A percentile compares a stretch with the other conserved stretches of the same genome.
Evolutionary conservation across 2,797 vertebrate genomes (phyloP).

Genomic region (Anisognathus igniventris): DNA sequence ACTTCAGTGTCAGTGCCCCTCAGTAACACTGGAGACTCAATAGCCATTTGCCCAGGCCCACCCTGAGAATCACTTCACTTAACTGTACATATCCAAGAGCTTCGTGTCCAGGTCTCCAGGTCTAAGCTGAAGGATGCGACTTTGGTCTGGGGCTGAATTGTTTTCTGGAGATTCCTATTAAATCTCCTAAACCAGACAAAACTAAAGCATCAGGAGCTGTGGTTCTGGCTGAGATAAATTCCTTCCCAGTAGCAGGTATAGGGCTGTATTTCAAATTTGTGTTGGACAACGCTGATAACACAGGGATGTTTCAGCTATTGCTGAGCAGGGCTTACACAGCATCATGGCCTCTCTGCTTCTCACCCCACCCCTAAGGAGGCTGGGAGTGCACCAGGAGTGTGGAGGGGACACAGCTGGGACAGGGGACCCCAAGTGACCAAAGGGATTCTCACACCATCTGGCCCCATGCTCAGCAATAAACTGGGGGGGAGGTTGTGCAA

Average conservation of each 20-base stretch:
- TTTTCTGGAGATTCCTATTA: background rate
- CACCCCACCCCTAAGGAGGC: fast-evolving
- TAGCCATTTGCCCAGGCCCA: background rate
- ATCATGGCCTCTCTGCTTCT: background rate
- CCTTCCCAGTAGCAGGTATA: fast-evolving
- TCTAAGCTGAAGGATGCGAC: background rate
- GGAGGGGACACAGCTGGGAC: background rate
- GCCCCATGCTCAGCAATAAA: background rate
- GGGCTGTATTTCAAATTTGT: background rate
- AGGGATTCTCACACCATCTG: background rate
- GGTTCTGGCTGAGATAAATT: background rate
- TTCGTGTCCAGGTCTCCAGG: background rate
- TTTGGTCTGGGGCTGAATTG: background rate
- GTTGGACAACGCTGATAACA: background rate
- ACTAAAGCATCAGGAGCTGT: background rate
- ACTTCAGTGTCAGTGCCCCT: background rate
- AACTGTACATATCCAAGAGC: fast-evolving
- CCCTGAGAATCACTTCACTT: background rate
- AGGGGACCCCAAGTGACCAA: background rate
- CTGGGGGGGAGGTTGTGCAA: fast-evolving
- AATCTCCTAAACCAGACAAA: background rate
- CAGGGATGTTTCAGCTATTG: background rate
- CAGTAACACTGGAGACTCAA: background rate
- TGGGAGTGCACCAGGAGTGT: background rate
- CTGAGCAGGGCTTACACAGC: background rate